These are phyloP conservation scores for Zaprionus lineosus DNA, from an alignment of 2,888 invertebrate genomes.

Conservation along the genomic window DNA sequence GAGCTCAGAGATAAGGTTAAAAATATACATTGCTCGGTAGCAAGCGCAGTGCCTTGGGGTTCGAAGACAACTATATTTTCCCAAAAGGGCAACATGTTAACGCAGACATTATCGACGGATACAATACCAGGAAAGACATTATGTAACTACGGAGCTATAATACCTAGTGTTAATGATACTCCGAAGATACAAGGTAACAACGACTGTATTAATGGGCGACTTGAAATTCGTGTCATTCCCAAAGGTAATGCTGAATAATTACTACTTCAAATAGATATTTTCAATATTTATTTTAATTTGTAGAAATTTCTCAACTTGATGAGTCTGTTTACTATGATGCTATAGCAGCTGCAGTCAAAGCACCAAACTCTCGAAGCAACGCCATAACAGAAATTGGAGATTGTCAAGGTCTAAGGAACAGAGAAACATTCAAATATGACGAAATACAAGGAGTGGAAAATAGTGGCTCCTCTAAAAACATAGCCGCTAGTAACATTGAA, in stretches of 20 bases:
- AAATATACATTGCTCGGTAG: too few species aligned
- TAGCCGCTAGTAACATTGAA: conserved; percentile 19
- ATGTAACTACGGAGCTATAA: neutral
- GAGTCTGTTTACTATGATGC: conserved; percentile 93
- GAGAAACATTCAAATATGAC: conserved; percentile 45
- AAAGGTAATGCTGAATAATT: too few species aligned
- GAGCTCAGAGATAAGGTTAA: neutral
- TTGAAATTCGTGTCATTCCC: conserved; percentile 91
- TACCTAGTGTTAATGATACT: conserved; percentile 9
- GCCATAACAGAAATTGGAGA: neutral
- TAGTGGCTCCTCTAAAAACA: conserved; percentile 18
- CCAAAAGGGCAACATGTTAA: conserved; percentile 40
- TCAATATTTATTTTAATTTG: neutral
- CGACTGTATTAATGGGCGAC: conserved; percentile 88
- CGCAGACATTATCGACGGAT: conserved; percentile 19
- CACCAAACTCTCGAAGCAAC: too few species aligned
- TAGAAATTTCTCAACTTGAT: conserved; percentile 86
- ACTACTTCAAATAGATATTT: neutral
- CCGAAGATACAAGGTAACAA: conserved; percentile 74
- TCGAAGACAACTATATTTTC: conserved; percentile 50
- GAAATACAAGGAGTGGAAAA: conserved; percentile 17
- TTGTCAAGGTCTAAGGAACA: conserved; percentile 24
- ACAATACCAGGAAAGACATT: neutral
- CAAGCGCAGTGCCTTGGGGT: conserved; percentile 42
- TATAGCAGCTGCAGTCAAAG: conserved; percentile 85